phyloP scores from a whole-genome alignment of 2,113 vertebrate genomes.

The Larimichthys polyactis region DNA sequence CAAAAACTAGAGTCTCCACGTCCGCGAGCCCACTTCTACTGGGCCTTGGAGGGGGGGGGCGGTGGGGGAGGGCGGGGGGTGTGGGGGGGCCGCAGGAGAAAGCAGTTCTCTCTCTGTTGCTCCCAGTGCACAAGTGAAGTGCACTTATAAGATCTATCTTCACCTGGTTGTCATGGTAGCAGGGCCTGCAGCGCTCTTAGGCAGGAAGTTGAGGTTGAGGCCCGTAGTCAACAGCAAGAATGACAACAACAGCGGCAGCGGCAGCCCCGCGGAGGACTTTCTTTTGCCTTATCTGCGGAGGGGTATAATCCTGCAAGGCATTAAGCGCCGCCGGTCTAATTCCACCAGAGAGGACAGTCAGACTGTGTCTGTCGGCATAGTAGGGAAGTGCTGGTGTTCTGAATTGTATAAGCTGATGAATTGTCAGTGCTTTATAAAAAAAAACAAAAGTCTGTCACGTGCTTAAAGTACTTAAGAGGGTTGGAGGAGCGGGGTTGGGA shows the following conservation, averaged over 20 bases:
- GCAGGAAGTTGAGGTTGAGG: slow-evolving; percentile 54
- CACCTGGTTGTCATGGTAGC: slow-evolving; percentile 67
- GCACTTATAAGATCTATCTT: slow-evolving; percentile 67
- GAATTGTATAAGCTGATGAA: slow-evolving; percentile 76
- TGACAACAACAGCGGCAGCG: slow-evolving; percentile 21
- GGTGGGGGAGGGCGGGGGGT: no score
- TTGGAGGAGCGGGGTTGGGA: slow-evolving; percentile 47
- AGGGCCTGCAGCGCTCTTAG: slow-evolving; percentile 57
- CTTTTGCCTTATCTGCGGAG: slow-evolving; percentile 44
- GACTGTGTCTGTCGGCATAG: slow-evolving; percentile 67
- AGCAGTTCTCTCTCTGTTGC: slow-evolving; percentile 45
- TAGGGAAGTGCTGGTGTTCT: slow-evolving; percentile 86
- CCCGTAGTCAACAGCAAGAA: slow-evolving; percentile 46
- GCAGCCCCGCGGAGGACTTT: slow-evolving; percentile 44
- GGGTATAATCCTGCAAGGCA: slow-evolving; percentile 67
- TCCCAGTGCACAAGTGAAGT: slow-evolving; percentile 60
- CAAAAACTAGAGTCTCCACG: slow-evolving; percentile 61
- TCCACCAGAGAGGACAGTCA: slow-evolving; percentile 73
- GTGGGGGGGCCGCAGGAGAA: not conserved
- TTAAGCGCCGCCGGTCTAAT: slow-evolving; percentile 69
- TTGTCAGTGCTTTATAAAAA: slow-evolving; percentile 82
- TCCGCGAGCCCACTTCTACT: slow-evolving; percentile 50
- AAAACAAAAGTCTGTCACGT: slow-evolving; percentile 69
- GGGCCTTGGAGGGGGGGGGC: not conserved
- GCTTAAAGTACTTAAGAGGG: slow-evolving; percentile 73